A percentile compares a stretch with the other conserved stretches of the same genome.
phyloP scores from a whole-genome alignment of 2,113 vertebrate genomes.

The Gymnorhina tibicen region DNA sequence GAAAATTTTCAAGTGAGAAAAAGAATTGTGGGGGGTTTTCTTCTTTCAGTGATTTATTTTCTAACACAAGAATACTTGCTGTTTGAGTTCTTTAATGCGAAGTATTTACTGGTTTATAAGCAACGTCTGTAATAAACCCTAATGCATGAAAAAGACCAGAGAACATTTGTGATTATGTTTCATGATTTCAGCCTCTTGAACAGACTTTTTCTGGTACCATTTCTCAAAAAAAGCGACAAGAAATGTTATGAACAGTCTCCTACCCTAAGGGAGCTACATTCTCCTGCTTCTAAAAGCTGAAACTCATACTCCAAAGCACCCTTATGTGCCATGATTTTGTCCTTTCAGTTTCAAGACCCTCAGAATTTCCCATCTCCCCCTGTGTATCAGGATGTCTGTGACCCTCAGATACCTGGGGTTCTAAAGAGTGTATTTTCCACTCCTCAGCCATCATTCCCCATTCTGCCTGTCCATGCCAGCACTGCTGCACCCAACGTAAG shows the following conservation, averaged over 20 bases:
- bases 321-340: neutral
- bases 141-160: neutral
- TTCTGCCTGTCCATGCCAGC: neutral
- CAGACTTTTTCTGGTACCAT: neutral
- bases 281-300: neutral
- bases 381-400: neutral
- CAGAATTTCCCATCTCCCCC: neutral
- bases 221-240: neutral
- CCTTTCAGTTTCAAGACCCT: neutral
- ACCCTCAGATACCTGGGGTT: neutral
- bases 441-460: neutral
- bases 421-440: neutral
- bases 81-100: neutral
- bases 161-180: neutral
- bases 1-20: neutral
- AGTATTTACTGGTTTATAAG: neutral
- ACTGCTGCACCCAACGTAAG: neutral
- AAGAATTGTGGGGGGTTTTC: rapidly evolving
- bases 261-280: neutral
- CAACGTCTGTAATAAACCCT: neutral
- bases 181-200: neutral
- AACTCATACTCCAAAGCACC: neutral
- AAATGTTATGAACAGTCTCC: neutral
- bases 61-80: neutral
- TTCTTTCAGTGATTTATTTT: neutral